Conservation (phyloP, 2,797 vertebrate genomes). For the Buceros bicornis region DNA sequence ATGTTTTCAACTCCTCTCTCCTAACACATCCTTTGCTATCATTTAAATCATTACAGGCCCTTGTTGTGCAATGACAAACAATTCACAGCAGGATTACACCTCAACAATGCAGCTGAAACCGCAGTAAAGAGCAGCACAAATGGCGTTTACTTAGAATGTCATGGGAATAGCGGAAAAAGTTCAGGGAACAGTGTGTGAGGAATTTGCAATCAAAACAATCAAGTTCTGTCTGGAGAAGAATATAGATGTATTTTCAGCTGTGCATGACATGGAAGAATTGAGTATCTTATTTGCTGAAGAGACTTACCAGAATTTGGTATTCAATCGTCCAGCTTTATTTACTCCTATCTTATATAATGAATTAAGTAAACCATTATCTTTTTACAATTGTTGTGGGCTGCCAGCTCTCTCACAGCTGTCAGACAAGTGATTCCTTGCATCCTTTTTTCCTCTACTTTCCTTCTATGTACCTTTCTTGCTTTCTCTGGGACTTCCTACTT, state of each 20-base stretch:
- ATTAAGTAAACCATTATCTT: background rate
- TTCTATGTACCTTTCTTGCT: background rate
- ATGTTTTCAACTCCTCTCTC: background rate
- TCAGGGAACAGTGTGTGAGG: conserved; percentile 44
- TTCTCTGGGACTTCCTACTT: background rate
- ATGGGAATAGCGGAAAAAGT: conserved; percentile 47
- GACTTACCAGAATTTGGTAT: background rate
- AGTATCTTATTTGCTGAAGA: background rate
- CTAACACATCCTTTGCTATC: background rate
- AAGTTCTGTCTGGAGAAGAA: conserved; percentile 39
- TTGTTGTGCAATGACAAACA: background rate
- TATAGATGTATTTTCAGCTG: conserved; percentile 31
- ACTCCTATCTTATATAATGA: background rate
- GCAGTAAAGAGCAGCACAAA: conserved; percentile 1
- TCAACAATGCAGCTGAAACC: background rate
- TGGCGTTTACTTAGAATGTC: conserved; percentile 37
- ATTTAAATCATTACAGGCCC: background rate
- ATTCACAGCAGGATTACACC: background rate
- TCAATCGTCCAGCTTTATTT: background rate
- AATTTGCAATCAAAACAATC: conserved; percentile 53
- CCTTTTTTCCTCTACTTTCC: background rate
- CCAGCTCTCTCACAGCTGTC: background rate
- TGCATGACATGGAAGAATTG: background rate
- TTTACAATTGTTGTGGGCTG: background rate
- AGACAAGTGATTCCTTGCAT: background rate